Evolutionary conservation across 2,113 vertebrate genomes (phyloP), one percentile per base, ranked within the genome.

Genomic region (Rhombomys opimus): DNA sequence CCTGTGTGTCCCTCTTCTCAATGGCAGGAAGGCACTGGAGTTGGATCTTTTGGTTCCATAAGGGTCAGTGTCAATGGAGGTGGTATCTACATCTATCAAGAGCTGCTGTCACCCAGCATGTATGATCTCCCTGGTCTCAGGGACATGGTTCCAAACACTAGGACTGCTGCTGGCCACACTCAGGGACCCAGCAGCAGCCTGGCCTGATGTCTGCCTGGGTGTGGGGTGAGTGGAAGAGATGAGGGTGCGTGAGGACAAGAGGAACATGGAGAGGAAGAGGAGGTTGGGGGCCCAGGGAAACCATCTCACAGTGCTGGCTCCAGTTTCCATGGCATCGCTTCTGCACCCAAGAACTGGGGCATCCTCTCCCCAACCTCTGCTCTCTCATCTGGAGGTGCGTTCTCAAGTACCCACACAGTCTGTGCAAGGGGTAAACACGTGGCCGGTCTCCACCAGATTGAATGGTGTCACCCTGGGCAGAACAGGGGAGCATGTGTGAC

Each of bases 61-160:
- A 57, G 20, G 32, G 61, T 25, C 76, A 2, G 7, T 72, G 84
- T 87, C 52, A 32, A 41, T 0, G 14, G 15, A 20, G 18, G 27
- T 68, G 11, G 46, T 9, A 46, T 46, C 46, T 46, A 46, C 46
- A 4, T 35, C 3, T 22, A 4, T 59, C 10, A 12, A 1, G 35
- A 90, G 35, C 92, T 38, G 59, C 57, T 0, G 52, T 50, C 5
- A 14, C 4, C 23, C 10, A 1, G 65, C 13, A 8, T 14, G 2
- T 7, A 0, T 1, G 35, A 9, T 38, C 72, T 78, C 76, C 23
- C 30, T 5, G 1, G 20, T 57, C 80, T 85, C 70, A 14, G 20
- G 85, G 59, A n/a, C 17, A 3, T 0, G 8, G 27, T 35, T 38
- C 46, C 10, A 50, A 52, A 35, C 1, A 4, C 3, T 0, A n/a